Base-by-base conservation (phyloP, 2,113 vertebrate species). In the Arothron firmamentum region DNA sequence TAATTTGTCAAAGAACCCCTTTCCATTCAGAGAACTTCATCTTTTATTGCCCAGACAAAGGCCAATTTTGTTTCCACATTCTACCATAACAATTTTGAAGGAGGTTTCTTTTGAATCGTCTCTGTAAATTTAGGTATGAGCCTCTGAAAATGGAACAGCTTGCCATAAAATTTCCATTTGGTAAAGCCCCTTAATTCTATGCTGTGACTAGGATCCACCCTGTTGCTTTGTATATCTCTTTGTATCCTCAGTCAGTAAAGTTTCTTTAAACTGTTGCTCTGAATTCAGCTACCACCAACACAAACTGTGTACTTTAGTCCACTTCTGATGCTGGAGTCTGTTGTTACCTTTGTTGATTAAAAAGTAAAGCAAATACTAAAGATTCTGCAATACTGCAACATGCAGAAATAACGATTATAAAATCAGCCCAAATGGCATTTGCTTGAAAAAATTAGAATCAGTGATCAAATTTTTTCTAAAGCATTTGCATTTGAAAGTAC, bases 231-330 rank as follows among this genome's bases (percentile, higher is more conserved):
- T 9, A 31, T 38, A 10, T 10, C 3, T 9, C 34, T 38, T 38
- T 3, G 28, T 9, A 31, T 31, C 28, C 8, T 31, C 28, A 31
- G 21, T 31, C 28, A 31, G 6, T 31, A 5, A 6, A 7, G 28
- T 31, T 6, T 31, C 28, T 23, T 23, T 23, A 31, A 31, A 7
- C 3, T 38, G 34, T 38, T 38, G 6, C 43, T 45, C 16, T 19
- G 1, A 17, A 45, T 50, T 68, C 17, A 64, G 45, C 9, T 56
- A 55, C 20, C 59, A 68, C 41, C 70, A 69, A 67, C 64, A 62
- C 9, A 25, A 18, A 13, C 17, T 3, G 16, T 49, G 50, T 65
- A 49, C 28, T 46, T 59, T 18, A 54, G 59, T 42, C 61, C 23
- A 28, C 41, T 52, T 45, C 53, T 23, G 14, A n/a, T 2, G 6